These are phyloP conservation scores for Elymnias hypermnestra DNA, from an alignment of 1,140 invertebrate species.

Conservation along the genomic window DNA sequence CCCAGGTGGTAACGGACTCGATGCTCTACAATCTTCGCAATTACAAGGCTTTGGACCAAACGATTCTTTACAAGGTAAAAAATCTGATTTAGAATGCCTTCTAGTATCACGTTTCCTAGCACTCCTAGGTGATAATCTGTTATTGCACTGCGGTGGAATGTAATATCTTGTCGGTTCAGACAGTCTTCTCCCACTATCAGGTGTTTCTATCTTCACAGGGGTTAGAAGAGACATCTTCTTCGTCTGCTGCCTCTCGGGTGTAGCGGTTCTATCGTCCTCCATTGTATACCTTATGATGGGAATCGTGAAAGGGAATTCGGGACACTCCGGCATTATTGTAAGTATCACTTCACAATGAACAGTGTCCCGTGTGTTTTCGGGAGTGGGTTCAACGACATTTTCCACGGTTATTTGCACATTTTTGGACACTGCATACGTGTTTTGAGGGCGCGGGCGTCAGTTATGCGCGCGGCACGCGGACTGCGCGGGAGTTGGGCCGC, in stretches of 20 bases:
- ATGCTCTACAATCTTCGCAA: conserved; percentile 62
- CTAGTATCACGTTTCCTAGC: conserved; percentile 54
- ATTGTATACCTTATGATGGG: conserved; percentile 67
- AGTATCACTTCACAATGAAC: conserved; percentile 43
- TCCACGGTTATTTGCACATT: conserved; percentile 28
- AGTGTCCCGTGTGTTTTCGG: conserved; percentile 27
- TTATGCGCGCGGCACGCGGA: conserved; percentile 24
- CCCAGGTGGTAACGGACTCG: conserved; percentile 62
- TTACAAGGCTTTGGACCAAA: conserved; percentile 65
- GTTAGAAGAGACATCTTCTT: conserved; percentile 64
- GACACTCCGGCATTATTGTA: conserved; percentile 65
- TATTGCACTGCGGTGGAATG: conserved; percentile 66
- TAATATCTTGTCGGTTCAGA: conserved; percentile 62
- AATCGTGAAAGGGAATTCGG: conserved; percentile 61
- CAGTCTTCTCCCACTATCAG: conserved; percentile 48
- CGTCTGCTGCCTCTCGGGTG: conserved; percentile 42
- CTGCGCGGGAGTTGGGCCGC: conserved; percentile 24
- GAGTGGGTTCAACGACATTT: conserved; percentile 46
- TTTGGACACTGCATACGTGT: conserved; percentile 15
- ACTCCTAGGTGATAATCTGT: conserved; percentile 58
- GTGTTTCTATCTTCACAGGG: conserved; percentile 63
- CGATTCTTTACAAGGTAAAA: conserved; percentile 40
- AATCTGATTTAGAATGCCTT: conserved; percentile 46
- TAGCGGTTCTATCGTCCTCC: conserved; percentile 51
- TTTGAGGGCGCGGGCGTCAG: conserved; percentile 34